phyloP scores from a whole-genome alignment of 2,888 invertebrate species.

The Exocentrus adspersus region DNA sequence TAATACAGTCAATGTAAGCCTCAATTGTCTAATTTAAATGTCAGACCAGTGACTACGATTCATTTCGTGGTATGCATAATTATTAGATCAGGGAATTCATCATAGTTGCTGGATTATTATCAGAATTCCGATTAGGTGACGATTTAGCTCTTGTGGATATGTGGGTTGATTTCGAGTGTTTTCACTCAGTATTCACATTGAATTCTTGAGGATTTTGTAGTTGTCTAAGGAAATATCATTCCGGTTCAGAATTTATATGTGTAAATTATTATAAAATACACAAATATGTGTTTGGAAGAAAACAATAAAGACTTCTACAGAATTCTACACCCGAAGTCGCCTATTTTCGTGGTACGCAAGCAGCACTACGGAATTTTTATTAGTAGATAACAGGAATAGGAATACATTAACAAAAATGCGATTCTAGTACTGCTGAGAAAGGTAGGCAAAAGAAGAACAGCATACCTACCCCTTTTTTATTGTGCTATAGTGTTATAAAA shows the following conservation, averaged over 20 bases:
- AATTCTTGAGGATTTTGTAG: conserved; percentile 10
- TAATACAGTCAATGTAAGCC: conserved; percentile 34
- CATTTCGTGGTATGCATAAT: conserved; percentile 19
- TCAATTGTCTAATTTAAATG: conserved; percentile 39
- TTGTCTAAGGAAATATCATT: neutral
- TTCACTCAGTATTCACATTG: conserved; percentile 12
- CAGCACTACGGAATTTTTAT: too few relatives aligned
- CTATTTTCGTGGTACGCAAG: too few relatives aligned
- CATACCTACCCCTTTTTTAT: too few relatives aligned
- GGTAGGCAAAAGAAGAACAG: too few relatives aligned
- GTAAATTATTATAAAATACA: too few relatives aligned
- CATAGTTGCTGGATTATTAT: conserved; percentile 13
- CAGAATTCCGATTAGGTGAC: conserved; percentile 26
- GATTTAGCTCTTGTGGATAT: conserved; percentile 3
- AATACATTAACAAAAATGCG: too few relatives aligned
- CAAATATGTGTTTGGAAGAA: too few relatives aligned
- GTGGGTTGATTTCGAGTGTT: conserved; percentile 18
- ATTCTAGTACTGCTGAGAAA: too few relatives aligned
- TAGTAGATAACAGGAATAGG: too few relatives aligned
- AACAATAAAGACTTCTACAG: too few relatives aligned
- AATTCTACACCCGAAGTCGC: too few relatives aligned
- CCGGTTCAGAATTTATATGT: neutral
- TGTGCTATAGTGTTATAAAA: too few relatives aligned
- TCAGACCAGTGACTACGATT: conserved; percentile 18
- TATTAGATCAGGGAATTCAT: conserved; percentile 16